Evolutionary conservation across 2,797 vertebrate species (phyloP).

Genomic region (Nyctalus aviator): DNA sequence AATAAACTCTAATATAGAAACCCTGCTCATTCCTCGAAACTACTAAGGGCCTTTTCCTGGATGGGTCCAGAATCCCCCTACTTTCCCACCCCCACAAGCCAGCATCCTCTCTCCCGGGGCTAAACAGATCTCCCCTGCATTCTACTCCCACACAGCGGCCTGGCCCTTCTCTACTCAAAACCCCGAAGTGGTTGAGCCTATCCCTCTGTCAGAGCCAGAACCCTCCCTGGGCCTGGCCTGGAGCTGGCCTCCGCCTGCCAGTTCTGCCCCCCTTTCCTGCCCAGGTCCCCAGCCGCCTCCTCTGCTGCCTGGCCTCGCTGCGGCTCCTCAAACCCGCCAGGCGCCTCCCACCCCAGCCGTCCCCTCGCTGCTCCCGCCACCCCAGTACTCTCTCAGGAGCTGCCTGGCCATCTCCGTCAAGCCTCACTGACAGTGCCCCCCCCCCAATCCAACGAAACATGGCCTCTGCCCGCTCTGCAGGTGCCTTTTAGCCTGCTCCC

Average conservation of each 20-base stretch:
- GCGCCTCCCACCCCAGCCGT: background rate
- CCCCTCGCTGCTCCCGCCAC: background rate
- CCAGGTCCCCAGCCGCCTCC: fast-evolving
- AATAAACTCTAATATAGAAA: background rate
- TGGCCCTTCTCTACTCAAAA: background rate
- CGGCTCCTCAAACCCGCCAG: background rate
- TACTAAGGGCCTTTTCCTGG: background rate
- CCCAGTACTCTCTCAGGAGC: background rate
- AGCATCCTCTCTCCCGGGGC: background rate
- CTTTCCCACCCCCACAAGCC: background rate
- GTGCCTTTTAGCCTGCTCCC: background rate
- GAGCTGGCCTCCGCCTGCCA: background rate
- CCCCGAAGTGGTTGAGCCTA: background rate
- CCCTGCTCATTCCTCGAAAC: background rate
- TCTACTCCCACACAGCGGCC: background rate
- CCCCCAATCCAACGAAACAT: background rate
- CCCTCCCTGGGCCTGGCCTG: background rate
- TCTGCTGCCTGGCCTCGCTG: too few species aligned
- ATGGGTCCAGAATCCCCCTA: background rate
- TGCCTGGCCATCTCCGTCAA: background rate
- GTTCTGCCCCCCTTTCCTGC: background rate
- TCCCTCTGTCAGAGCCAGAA: background rate
- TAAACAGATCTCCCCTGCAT: background rate
- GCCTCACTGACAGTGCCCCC: background rate
- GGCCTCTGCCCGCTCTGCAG: fast-evolving